A percentile compares a stretch with the other conserved stretches of the same genome.
phyloP scores from a whole-genome alignment of 2,888 invertebrate genomes.

The Odontothrips loti region DNA sequence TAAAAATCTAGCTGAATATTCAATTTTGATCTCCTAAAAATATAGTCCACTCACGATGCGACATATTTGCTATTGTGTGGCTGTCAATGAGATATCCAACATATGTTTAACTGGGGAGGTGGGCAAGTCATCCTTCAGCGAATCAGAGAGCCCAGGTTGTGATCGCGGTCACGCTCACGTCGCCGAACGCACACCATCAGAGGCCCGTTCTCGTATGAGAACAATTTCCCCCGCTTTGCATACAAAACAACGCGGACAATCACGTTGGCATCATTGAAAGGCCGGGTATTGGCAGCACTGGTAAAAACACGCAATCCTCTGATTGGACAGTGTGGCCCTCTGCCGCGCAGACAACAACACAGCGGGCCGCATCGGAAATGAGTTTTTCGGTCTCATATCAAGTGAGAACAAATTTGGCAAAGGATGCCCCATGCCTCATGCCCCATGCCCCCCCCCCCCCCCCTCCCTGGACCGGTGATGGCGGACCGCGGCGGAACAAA shows the following conservation, averaged over 20 bases:
- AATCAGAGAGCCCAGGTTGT: too few relatives aligned
- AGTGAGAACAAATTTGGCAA: conserved; percentile 20
- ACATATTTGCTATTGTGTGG: too few relatives aligned
- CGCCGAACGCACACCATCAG: too few relatives aligned
- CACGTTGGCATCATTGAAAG: conserved; percentile 1
- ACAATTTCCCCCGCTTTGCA: background rate
- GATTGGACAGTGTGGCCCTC: background rate
- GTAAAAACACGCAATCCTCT: background rate
- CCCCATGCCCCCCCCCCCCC: too few relatives aligned
- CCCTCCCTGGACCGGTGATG: background rate
- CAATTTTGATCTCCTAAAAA: too few relatives aligned
- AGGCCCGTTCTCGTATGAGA: background rate
- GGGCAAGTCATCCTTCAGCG: too few relatives aligned
- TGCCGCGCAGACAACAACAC: background rate
- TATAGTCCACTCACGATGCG: too few relatives aligned
- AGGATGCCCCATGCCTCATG: background rate
- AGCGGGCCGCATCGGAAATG: background rate
- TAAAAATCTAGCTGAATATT: too few relatives aligned
- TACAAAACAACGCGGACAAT: background rate
- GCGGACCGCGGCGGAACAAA: too few relatives aligned
- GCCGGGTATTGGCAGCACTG: conserved; percentile 18
- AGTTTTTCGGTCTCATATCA: conserved; percentile 23
- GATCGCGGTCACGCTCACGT: background rate
- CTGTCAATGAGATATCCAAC: too few relatives aligned
- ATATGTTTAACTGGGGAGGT: too few relatives aligned